Evolutionary conservation across 2,113 vertebrate genomes (phyloP), one percentile per base, ranked within the genome.

Genomic region (Macaca nemestrina): DNA sequence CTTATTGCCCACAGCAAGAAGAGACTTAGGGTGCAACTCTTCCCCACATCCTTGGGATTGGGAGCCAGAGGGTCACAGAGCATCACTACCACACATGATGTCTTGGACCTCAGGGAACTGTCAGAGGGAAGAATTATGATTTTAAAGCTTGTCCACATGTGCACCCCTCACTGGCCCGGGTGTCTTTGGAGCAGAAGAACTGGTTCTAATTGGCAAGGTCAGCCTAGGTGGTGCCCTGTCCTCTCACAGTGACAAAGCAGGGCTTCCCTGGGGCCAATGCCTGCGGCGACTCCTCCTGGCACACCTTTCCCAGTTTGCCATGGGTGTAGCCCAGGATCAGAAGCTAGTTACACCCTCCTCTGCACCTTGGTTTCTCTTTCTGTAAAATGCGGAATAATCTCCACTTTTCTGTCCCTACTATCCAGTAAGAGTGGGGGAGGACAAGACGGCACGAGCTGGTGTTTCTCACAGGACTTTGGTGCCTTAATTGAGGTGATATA

Each of bases 361-460:
- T 80, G 27, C 61, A 6, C 50, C 75, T 95, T 43, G 2, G 68
- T 57, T 61, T 82, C 81, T 90, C 79, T 86, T 18, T 40, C 70
- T 73, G 22, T 35, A 18, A 78, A 64, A n/a, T 23, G 38, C 0
- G 35, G 9, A 52, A 75, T 22, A 1, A 61, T 61, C 83, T n/a
- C 43, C 40, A 38, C n/a, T 11, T 64, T 43, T 16, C 85, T 35
- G 17, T 32, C 22, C 3, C n/a, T 32, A 5, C 16, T 40, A 27
- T 83, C 45, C 45, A 64, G 43, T 40, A 64, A 27, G 61, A 64
- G 61, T 32, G 2, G 40, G 50, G 11, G 64, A 75, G 13, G 45
- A n/a, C 0, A 1, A 89, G 50, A 35, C 5, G 22, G 10, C 45
- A 22, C 0, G 0, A 45, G 40, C 9, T 23, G 7, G 0, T 40